Percentiles rank a stretch among this genome's conserved stretches.
phyloP scores from a whole-genome alignment of 1,140 invertebrate genomes.

The Tachypleus tridentatus region DNA sequence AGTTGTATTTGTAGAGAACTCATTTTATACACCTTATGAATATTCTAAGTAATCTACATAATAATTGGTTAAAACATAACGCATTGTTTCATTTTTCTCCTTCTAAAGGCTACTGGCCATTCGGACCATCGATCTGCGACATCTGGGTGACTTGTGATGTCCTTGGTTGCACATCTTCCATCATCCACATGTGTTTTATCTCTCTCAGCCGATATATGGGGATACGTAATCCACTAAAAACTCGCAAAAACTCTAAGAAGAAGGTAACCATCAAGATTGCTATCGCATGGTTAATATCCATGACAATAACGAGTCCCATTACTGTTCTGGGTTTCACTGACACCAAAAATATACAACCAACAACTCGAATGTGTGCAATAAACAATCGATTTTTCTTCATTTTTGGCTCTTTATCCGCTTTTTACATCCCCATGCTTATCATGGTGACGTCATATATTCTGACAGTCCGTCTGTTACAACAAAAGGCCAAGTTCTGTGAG shows the following conservation, averaged over 20 bases:
- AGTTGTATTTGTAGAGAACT: too few species aligned
- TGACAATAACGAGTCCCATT: conserved; percentile 74
- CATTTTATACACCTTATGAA: too few species aligned
- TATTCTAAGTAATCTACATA: too few species aligned
- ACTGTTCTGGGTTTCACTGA: conserved; percentile 62
- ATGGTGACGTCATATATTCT: conserved; percentile 88
- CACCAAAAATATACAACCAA: conserved; percentile 59
- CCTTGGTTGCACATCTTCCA: conserved; percentile 83
- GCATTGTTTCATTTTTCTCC: too few species aligned
- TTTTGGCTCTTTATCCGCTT: conserved; percentile 83
- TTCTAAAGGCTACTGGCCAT: conserved; percentile 75
- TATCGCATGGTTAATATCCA: conserved; percentile 69
- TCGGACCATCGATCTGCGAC: conserved; percentile 75
- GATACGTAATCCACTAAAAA: conserved; percentile 76
- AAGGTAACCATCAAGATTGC: conserved; percentile 57
- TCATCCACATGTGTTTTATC: conserved; percentile 96
- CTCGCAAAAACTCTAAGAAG: conserved; percentile 41
- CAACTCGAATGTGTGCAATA: conserved; percentile 59
- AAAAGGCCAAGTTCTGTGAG: conserved; percentile 32
- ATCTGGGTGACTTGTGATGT: conserved; percentile 90
- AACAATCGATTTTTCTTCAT: conserved; percentile 76
- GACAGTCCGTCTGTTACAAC: conserved; percentile 64
- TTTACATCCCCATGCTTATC: conserved; percentile 86
- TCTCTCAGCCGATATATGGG: conserved; percentile 82
- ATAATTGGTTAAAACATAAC: too few species aligned